These are phyloP conservation scores for Agrenia bidenticulata DNA, from an alignment of 2,888 invertebrate genomes.

Conservation along the genomic window DNA sequence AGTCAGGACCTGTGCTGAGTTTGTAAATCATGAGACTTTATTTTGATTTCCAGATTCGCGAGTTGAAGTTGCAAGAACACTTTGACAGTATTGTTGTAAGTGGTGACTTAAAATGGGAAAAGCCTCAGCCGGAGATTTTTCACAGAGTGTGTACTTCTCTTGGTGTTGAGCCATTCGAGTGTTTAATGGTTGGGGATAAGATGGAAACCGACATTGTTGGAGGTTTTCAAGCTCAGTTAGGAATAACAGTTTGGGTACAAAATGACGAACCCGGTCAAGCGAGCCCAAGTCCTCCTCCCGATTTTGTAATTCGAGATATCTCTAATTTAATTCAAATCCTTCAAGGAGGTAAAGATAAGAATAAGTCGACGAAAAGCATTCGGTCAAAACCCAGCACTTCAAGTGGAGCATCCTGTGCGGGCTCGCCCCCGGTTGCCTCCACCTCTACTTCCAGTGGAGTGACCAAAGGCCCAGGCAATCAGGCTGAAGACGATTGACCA, in stretches of 20 bases:
- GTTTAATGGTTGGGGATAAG: slow-evolving; percentile 86
- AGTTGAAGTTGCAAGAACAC: slow-evolving; percentile 50
- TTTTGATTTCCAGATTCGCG: slow-evolving; percentile 46
- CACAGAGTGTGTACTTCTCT: slow-evolving; percentile 71
- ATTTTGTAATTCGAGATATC: slow-evolving; percentile 49
- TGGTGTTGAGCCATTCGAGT: slow-evolving; percentile 70
- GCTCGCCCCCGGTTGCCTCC: not conserved
- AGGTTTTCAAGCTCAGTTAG: slow-evolving; percentile 72
- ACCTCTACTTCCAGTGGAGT: not conserved
- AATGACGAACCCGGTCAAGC: slow-evolving; percentile 58
- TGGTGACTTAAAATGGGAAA: slow-evolving; percentile 66
- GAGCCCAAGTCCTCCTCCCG: slow-evolving; percentile 55
- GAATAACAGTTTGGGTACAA: slow-evolving; percentile 80
- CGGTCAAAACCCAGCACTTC: slow-evolving; percentile 36
- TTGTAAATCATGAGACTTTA: not conserved
- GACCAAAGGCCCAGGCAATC: not conserved
- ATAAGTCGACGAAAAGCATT: slow-evolving; percentile 42
- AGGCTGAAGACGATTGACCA: slow-evolving; percentile 13
- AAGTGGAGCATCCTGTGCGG: slow-evolving; percentile 26
- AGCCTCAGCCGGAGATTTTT: slow-evolving; percentile 79
- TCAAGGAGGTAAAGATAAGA: slow-evolving; percentile 49
- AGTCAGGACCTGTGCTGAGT: not conserved
- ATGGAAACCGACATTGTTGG: slow-evolving; percentile 84
- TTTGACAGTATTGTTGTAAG: slow-evolving; percentile 52
- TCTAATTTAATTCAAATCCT: slow-evolving; percentile 48